Conservation (phyloP, 2,113 vertebrate species). For the Trichechus manatus region DNA sequence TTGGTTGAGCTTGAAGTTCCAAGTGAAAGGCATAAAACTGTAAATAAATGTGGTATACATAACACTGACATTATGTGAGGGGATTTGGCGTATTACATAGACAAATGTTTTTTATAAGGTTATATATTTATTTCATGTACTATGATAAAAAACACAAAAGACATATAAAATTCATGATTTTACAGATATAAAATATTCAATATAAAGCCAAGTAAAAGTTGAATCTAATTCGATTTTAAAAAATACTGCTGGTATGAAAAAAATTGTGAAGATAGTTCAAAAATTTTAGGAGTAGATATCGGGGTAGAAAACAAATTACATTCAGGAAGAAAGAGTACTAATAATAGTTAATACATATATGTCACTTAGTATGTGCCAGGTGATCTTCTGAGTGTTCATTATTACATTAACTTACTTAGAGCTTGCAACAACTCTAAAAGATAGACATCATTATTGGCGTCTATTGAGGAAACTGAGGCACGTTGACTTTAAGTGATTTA, state of each 20-base stretch:
- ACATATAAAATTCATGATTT: neutral
- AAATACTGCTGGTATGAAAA: neutral
- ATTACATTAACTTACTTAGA: neutral
- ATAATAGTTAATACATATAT: neutral
- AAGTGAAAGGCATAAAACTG: neutral
- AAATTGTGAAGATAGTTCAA: neutral
- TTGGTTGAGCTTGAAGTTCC: neutral
- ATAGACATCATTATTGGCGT: neutral
- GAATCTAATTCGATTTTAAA: neutral
- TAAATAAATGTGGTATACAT: neutral
- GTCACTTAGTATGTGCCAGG: neutral
- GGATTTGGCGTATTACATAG: neutral
- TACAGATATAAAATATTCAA: neutral
- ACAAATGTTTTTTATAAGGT: neutral
- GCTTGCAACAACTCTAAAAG: neutral
- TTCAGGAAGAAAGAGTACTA: neutral
- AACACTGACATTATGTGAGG: neutral
- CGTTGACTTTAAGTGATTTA: neutral
- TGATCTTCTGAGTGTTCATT: neutral
- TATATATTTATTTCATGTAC: neutral
- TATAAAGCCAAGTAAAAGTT: neutral
- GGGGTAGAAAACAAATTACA: neutral
- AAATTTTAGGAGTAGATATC: neutral
- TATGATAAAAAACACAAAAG: neutral
- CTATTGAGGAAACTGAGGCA: slow-evolving; percentile 21